Evolutionary conservation across 2,888 invertebrate species (phyloP).

Genomic region (Drosophila sordidula): DNA sequence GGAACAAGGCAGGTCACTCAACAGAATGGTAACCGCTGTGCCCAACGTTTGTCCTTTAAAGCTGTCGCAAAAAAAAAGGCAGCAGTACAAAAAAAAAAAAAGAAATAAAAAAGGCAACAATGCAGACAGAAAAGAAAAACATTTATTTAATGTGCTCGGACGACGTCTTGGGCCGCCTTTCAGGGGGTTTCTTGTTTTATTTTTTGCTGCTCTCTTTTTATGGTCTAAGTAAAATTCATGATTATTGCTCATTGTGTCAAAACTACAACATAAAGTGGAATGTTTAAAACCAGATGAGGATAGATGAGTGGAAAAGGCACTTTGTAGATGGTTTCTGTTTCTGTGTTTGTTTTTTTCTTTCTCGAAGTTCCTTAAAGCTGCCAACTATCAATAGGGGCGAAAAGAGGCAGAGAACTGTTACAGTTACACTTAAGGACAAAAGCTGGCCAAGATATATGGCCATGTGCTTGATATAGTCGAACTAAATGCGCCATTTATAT

Average conservation of each 20-base stretch:
- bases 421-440: conserved; percentile 50
- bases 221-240: conserved; percentile 79
- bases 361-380: conserved; percentile 48
- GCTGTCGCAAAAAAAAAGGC: conserved; percentile 60
- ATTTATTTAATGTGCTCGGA: conserved; percentile 81
- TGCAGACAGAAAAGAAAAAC: conserved; percentile 72
- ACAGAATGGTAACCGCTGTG: conserved; percentile 67
- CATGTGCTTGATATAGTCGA: conserved; percentile 81
- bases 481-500: conserved; percentile 82
- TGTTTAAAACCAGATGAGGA: conserved; percentile 78
- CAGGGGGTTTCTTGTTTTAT: conserved; percentile 13
- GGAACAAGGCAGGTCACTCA: conserved; percentile 65
- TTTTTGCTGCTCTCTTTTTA: conserved; percentile 50
- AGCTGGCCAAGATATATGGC: conserved; percentile 73
- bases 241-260: conserved; percentile 81
- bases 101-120: conserved; percentile 56
- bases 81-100: conserved; percentile 21
- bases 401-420: conserved; percentile 18
- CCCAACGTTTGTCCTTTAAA: conserved; percentile 71
- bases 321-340: conserved; percentile 23
- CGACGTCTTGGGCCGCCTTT: conserved; percentile 49
- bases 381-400: conserved; percentile 67
- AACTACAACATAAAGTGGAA: conserved; percentile 80
- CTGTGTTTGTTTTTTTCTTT: conserved; percentile 13
- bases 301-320: conserved; percentile 59